Conservation (phyloP, 2,113 vertebrate genomes). For the Cyanoramphus novaezelandiae region DNA sequence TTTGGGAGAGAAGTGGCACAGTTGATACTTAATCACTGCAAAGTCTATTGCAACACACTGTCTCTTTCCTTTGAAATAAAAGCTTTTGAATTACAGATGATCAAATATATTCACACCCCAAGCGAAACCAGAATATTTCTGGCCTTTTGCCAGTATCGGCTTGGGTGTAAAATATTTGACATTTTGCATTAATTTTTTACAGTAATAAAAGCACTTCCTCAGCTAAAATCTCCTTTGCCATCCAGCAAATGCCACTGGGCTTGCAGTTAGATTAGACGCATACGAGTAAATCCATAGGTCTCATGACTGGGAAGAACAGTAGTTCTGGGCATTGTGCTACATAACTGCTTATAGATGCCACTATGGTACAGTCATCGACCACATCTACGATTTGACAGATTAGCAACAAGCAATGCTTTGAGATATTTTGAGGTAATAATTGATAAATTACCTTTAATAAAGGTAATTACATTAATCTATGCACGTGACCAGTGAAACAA, state of each 20-base stretch:
- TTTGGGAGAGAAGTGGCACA: conserved; percentile 56
- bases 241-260: not conserved
- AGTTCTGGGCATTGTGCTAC: not conserved
- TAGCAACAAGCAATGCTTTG: not conserved
- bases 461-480: not conserved
- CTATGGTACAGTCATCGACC: rapidly evolving
- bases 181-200: conserved; percentile 57
- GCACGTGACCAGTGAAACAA: not conserved
- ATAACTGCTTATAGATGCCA: not conserved
- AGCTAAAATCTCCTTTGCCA: conserved; percentile 31
- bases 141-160: conserved; percentile 56
- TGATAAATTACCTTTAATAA: not conserved
- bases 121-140: conserved; percentile 56
- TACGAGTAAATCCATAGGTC: not conserved
- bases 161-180: conserved; percentile 56
- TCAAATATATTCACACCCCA: conserved; percentile 60
- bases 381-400: not conserved
- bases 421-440: not conserved
- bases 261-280: not conserved
- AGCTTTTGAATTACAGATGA: conserved; percentile 60
- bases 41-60: conserved; percentile 61
- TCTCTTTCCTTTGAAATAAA: conserved; percentile 59
- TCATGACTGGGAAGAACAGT: not conserved
- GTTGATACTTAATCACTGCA: conserved; percentile 64
- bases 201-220: conserved; percentile 46